Base-by-base conservation (phyloP, 2,113 vertebrate species). In the Sylvilagus bachmani region DNA sequence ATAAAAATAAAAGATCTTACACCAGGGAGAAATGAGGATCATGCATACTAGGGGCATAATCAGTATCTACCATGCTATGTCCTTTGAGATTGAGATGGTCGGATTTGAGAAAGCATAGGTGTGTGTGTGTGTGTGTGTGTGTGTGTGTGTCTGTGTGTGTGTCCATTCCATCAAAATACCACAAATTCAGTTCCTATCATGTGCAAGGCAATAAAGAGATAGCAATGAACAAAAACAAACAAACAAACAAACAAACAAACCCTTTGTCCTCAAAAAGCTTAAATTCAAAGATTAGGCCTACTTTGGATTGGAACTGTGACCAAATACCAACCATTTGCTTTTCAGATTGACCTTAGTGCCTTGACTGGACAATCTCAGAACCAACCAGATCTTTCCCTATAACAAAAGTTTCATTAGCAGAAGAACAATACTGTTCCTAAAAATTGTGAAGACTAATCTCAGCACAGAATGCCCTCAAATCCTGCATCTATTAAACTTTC, bases 201-300 rank as follows among this genome's bases (percentile, higher is more conserved):
- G 1, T 73, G 3, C 5, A 79, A 80, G 25, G 58, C 29, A 51
- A 67, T 58, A 78, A 86, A 31, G 1, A 77, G 82, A 66, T 0
- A 61, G 2, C 21, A 69, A 3, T 49, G 10, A 94, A 36, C 31
- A 77, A 77, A 82, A 44, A 51, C 31, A 93, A 49, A 64, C 27
- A 49, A 90, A 44, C 27, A 53, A 93, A 73, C n/a, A n/a, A n/a
- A n/a, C n/a, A 53, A 69, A 58, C 21, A 62, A 70, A 75, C 17
- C 0, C 19, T 67, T 64, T 66, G n/a, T 91, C 33, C 22, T 81
- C 83, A 29, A 6, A 75, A 44, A 75, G 33, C 29, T 38, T 82
- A 10, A 89, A 53, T 55, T 74, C 11, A 79, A 64, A 33, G 64
- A 24, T 31, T 17, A 53, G 73, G 31, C 6, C 61, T 38, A 16